Evolutionary conservation across 1,140 invertebrate genomes (phyloP), one percentile per base, ranked within the genome.

Genomic region (Batillaria attramentaria): DNA sequence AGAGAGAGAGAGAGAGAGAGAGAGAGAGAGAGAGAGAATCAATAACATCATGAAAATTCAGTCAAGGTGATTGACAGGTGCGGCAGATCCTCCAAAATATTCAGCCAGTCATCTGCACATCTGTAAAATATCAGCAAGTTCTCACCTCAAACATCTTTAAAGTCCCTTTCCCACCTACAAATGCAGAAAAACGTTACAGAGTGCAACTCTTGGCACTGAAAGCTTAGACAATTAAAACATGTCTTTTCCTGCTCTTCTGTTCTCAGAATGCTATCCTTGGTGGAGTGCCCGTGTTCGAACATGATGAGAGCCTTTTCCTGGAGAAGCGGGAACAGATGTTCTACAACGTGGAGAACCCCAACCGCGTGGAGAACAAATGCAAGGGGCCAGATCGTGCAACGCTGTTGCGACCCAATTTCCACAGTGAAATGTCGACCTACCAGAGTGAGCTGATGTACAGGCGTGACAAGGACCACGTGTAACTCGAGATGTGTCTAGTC

Each of bases 261-360:
- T 84, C 79, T 20, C 83, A 91, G 90, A 91, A 91, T 88, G 89
- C 90, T 35, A 80, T 84, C 46, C 78, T 86, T 24, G 89, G 90
- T 33, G 84, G 86, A 50, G 82, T 91, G 57, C 89, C 90, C 20
- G 87, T 88, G 46, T 89, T 86, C 81, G 90, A 91, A 80, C 90
- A 91, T 84, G 90, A 91, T 83, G 90, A 91, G 69, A 86, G 84
- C 43, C 77, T 91, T 24, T 91, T 87, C 77, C 80, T 91, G 57
- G 89, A 90, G 72, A 91, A 91, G 79, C 74, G 89, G 37, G 90
- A 91, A 83, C 90, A 91, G 77, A 90, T 90, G 87, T 76, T 78
- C 39, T 91, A 91, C 79, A 91, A 91, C 83, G 89, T 89, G 1
- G 90, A 91, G 81, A 81, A 87, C 57, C 68, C 88, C 50, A 85